phyloP scores from a whole-genome alignment of 2,888 invertebrate species.

The Rhamphomyia laevipes region DNA sequence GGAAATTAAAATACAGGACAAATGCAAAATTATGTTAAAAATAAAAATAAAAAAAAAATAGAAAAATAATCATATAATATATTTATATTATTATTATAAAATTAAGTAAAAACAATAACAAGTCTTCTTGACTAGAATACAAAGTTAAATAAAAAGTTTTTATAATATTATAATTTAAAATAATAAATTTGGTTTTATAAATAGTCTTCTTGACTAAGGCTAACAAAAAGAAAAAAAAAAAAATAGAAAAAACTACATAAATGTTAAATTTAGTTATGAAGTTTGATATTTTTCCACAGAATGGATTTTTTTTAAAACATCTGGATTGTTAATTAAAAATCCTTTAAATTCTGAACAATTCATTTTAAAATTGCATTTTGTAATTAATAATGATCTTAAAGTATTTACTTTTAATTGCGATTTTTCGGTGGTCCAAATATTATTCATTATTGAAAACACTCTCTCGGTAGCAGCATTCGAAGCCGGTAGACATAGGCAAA shows the following conservation, averaged over 20 bases:
- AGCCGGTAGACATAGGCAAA: no score
- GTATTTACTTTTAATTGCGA: no score
- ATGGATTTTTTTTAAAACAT: not conserved
- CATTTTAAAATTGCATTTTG: not conserved
- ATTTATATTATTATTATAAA: not conserved
- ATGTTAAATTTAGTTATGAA: not conserved
- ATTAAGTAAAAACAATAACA: not conserved
- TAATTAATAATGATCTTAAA: no score
- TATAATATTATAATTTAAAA: no score
- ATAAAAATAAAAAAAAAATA: not conserved
- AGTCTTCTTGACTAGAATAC: not conserved
- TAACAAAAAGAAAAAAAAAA: not conserved
- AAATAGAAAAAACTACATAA: not conserved
- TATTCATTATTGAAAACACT: no score
- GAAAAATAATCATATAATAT: not conserved
- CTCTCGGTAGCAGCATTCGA: no score
- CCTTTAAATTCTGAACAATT: no score
- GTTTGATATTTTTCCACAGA: not conserved
- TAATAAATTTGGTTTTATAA: no score
- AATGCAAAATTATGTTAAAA: not conserved
- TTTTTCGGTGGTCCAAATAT: no score
- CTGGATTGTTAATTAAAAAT: no score
- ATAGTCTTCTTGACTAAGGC: not conserved
- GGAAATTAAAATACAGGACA: not conserved
- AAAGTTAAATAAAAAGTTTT: no score